Conservation (phyloP, 92 coral and sea anemone genomes). For the Ricordea florida region DNA sequence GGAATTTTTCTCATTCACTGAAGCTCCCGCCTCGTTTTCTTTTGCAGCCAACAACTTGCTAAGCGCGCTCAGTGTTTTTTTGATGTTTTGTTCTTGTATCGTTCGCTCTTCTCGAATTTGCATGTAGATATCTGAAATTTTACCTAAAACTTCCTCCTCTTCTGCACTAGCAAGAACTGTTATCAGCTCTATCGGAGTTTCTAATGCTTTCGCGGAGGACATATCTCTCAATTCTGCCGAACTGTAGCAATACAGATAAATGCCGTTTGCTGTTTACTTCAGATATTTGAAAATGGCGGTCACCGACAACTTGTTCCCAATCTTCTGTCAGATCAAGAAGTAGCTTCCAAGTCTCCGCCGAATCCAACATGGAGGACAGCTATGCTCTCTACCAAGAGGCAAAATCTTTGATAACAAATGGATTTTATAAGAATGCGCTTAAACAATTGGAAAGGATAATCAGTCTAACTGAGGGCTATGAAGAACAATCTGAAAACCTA, state of each 20-base stretch:
- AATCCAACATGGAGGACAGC: constrained; percentile 16
- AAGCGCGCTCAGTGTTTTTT: constrained; percentile 48
- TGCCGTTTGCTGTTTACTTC: no score
- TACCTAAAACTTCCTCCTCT: constrained; percentile 72
- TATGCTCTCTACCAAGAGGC: constrained; percentile 13
- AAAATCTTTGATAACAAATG: constrained; percentile 15
- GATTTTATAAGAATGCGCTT: constrained; percentile 18
- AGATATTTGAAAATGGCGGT: constrained; percentile 20
- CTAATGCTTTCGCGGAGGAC: constrained; percentile 45
- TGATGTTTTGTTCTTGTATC: constrained; percentile 42
- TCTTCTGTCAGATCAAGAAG: no score
- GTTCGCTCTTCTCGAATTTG: constrained; percentile 8
- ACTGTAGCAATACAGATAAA: no score
- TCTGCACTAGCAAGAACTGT: constrained; percentile 86
- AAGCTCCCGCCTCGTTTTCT: constrained; percentile 8
- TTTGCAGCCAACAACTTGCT: constrained; percentile 27
- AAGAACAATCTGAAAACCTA: not conserved
- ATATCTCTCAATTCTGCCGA: no score
- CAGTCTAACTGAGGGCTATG: not conserved
- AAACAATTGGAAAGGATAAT: constrained; percentile 25
- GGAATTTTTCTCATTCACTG: constrained; percentile 30
- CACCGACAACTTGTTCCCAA: not conserved
- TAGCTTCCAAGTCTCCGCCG: no score
- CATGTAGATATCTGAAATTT: constrained; percentile 10
- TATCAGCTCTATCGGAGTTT: constrained; percentile 62